Base-by-base conservation (phyloP, 2,113 vertebrate genomes). In the Oceanites oceanicus region DNA sequence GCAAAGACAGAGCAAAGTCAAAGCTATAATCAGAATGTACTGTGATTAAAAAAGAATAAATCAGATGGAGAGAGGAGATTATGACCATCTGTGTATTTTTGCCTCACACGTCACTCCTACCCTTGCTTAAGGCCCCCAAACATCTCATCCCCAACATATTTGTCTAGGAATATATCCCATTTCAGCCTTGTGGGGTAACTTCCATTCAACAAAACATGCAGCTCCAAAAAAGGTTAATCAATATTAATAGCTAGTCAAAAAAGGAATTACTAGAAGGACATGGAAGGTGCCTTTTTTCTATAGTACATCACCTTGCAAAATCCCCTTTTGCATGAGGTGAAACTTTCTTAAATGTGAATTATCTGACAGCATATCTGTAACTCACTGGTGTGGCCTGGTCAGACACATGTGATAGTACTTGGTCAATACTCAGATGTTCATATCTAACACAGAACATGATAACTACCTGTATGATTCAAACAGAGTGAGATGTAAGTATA, bases 1-100 rank as follows among this genome's bases (percentile, higher is more conserved):
- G 53, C 81, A 96, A 94, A 97, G 94, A 77, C 94, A 85, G 93
- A 94, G 98, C 98, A 98, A 98, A 98, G 98, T 98, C 98, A 99
- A 97, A 98, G 97, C 97, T 98, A 59, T 92, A 95, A 96, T 93
- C 94, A 72, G 93, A 96, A 86, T 80, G 82, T 49, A 56, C 89
- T 83, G 89, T 90, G 93, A 97, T 97, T 97, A 87, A 89, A 97
- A 95, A 95, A 80, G 80, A 96, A 83, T 71, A 94, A 91, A 93
- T 97, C 92, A 93, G 65, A 82, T 75, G 80, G 80, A 94, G 87
- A 66, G 15, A 91, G 73, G 77, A 95, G 94, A 97, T 96, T 95
- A 94, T 71, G 86, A 53, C 95, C 86, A 91, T 97, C 88, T 95
- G 96, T 75, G 74, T 87, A 79, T 56, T 96, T 96, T 72, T 87